Percentiles rank a stretch among this genome's conserved stretches.
These are phyloP conservation scores for Anodontia alba DNA, from an alignment of 2,888 invertebrate genomes.

Conservation along the genomic window DNA sequence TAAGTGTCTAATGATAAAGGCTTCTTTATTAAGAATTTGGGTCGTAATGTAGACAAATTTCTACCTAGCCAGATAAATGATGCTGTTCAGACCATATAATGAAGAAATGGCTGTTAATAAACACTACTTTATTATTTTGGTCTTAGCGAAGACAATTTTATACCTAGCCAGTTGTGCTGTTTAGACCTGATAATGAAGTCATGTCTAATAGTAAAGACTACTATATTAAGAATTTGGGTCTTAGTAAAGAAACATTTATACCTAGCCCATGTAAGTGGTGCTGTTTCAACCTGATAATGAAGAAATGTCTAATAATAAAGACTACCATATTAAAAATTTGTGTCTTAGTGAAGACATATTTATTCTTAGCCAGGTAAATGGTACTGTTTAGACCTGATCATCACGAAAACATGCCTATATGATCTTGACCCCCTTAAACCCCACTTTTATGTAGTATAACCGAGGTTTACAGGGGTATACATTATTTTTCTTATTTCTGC, in stretches of 20 bases:
- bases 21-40: constrained; percentile 82
- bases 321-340: constrained; percentile 84
- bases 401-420: too few species aligned
- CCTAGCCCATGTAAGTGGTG: too few species aligned
- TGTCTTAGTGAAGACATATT: constrained; percentile 69
- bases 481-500: too few species aligned
- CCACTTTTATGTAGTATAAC: too few species aligned
- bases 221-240: constrained; percentile 64
- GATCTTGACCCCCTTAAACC: too few species aligned
- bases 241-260: constrained; percentile 66
- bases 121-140: constrained; percentile 85
- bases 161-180: constrained; percentile 85
- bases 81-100: constrained; percentile 89
- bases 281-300: constrained; percentile 89
- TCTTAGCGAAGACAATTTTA: constrained; percentile 66
- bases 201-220: constrained; percentile 90
- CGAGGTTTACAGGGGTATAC: too few species aligned
- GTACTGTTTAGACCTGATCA: constrained; percentile 89
- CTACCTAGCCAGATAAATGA: constrained; percentile 70
- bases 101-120: constrained; percentile 90
- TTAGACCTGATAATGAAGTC: constrained; percentile 89
- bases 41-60: constrained; percentile 68
- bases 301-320: constrained; percentile 89
- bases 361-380: constrained; percentile 70
- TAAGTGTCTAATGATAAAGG: constrained; percentile 90